A percentile compares a stretch with the other conserved stretches of the same genome.
Evolutionary conservation across 2,113 vertebrate species (phyloP).

Genomic region (Romanogobio albipinnatus): DNA sequence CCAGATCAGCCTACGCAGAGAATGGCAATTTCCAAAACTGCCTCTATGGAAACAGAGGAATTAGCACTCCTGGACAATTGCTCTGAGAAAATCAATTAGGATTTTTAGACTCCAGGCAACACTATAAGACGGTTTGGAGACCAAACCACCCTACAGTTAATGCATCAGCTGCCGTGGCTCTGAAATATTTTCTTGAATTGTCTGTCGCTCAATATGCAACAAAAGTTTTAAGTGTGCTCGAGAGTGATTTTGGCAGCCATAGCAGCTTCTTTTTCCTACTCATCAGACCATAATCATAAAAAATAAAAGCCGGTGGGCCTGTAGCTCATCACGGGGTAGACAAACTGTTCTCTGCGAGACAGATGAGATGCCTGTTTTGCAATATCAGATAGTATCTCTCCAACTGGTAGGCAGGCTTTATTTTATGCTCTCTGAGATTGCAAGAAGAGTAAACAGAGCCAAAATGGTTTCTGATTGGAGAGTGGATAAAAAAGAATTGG

Average conservation of each 20-base stretch:
- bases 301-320: conserved; percentile 50
- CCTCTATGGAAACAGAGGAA: conserved; percentile 38
- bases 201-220: conserved; percentile 9
- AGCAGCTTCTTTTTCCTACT: conserved; percentile 36
- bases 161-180: background rate
- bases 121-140: background rate
- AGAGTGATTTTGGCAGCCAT: conserved; percentile 30
- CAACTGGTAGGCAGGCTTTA: conserved; percentile 44
- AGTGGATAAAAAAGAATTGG: background rate
- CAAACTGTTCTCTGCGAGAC: conserved; percentile 56
- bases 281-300: conserved; percentile 44
- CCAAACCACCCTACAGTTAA: conserved; percentile 8
- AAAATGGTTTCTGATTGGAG: conserved; percentile 23
- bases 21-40: conserved; percentile 38
- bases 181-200: conserved; percentile 13
- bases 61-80: conserved; percentile 38
- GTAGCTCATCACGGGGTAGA: conserved; percentile 50
- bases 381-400: conserved; percentile 62
- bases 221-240: conserved; percentile 24
- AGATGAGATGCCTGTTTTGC: conserved; percentile 61
- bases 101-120: conserved; percentile 37
- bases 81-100: conserved; percentile 44
- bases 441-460: background rate
- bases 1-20: conserved; percentile 21
- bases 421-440: background rate